Base-by-base conservation (phyloP, 53 echinoderm and acorn worm genomes). In the Holothuria leucospilota region DNA sequence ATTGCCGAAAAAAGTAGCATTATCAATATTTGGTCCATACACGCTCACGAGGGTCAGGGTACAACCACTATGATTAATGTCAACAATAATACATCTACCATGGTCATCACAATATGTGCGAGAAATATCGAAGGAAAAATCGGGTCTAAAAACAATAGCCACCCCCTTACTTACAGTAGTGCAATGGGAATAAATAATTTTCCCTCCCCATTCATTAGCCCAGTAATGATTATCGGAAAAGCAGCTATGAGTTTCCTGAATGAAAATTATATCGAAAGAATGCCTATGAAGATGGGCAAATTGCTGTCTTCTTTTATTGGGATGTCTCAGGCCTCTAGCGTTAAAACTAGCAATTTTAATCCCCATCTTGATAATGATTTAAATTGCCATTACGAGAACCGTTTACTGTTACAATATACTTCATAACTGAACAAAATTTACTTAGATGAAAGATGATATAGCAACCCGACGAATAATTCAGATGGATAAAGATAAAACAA, bases 131-230 rank as follows among this genome's bases (percentile, higher is more conserved):
- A 39, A 26, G 13, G 42, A 39, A 42, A 62, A 53, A 29, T 63
- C 52, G 66, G 75, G 75, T 53, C 42, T 78, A 78, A 87, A 87
- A 34, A 87, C 2, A 52, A 87, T 78, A 51, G 78, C 78, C n/a
- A 87, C 87, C 64, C 78, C 87, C 23, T 21, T 38, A 20, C 62
- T 59, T 62, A 34, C 77, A 42, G 62, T 74, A 25, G 75, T 78
- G 62, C 77, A 78, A 63, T 87, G 87, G 26, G 63, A 63, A 21
- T 63, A 26, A 26, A 63, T 63, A 11, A 63, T 63, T 23, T 63
- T 26, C 12, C 63, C 63, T 7, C 63, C 63, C 63, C 63, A 63
- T 63, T 63, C 63, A 63, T 63, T 21, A 26, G 63, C 21, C 63
- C 63, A 63, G 12, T 63, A 23, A 63, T 7, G 21, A 23, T 63